phyloP scores from a whole-genome alignment of 2,888 invertebrate genomes.

The Himalopsyche japonica region DNA sequence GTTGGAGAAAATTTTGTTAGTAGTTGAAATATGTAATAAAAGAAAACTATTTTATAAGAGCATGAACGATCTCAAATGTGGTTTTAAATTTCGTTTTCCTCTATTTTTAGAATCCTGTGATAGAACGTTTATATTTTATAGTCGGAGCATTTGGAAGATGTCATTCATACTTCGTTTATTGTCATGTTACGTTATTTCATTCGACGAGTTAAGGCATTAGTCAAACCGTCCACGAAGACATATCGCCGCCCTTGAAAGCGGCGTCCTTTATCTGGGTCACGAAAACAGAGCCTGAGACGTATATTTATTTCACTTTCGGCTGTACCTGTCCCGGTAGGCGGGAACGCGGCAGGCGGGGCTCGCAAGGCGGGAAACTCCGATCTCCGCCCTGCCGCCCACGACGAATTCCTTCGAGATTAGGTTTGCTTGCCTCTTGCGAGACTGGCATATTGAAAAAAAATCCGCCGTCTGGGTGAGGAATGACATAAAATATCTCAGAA shows the following conservation, averaged over 20 bases:
- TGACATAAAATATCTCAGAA: background rate
- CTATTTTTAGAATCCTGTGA: too few species aligned
- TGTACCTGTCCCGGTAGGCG: background rate
- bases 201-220: background rate
- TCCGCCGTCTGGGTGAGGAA: background rate
- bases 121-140: too few species aligned
- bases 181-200: too few species aligned
- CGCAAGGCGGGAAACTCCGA: background rate
- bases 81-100: too few species aligned
- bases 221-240: background rate
- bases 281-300: background rate
- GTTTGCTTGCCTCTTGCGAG: background rate
- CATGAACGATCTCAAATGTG: too few species aligned
- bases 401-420: conserved; percentile 4
- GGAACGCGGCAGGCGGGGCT: background rate
- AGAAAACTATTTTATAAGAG: too few species aligned
- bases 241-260: background rate
- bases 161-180: too few species aligned
- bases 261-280: background rate
- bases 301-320: background rate
- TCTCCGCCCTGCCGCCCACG: background rate
- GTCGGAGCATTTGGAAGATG: too few species aligned
- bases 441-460: background rate
- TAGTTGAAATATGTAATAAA: too few species aligned
- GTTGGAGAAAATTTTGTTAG: too few species aligned